Base-by-base conservation (phyloP, 2,888 invertebrate species). In the Fragum sueziense region DNA sequence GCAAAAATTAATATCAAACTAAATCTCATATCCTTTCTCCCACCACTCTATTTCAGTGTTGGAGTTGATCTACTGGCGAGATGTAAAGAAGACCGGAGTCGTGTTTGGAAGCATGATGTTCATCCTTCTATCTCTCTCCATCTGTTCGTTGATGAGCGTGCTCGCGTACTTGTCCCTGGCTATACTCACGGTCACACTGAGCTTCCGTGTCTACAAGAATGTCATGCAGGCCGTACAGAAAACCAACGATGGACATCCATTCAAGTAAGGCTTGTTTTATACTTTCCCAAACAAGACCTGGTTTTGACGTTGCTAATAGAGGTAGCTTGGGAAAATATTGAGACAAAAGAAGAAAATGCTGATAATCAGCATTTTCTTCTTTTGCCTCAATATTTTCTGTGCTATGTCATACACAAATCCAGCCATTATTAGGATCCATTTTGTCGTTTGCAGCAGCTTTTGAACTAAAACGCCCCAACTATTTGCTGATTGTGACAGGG, bases 51-150 rank as follows among this genome's bases (percentile, higher is more conserved):
- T 89, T 91, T 47, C 89, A 93, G 93, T 93, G 95, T 96, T 97
- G 94, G 97, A 97, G 92, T 95, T 99, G 94, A 96, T 99, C 94
- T 99, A 99, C 95, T 99, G 99, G 99, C 96, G 98, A 88, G 97
- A 97, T 94, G 96, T 97, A 89, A 97, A 97, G 94, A 97, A 97
- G 94, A 97, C 98, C 86, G 99, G 97, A 88, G 96, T 96, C 91
- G 98, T 98, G 86, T 97, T 99, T 93, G 98, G 97, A 93, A 96
- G 96, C 89, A 96, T 97, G 88, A 95, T 99, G 92, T 95, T 96
- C 91, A 95, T 97, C 92, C 96, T 99, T 91, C 95, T 99, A 94
- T 97, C 98, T 91, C 96, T 99, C 94, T 97, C 98, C 92, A 97
- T 96, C 95, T 97, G 97, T 95, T 98, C 98, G 90, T 95, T 99